Evolutionary conservation across 2,888 invertebrate genomes (phyloP).

Genomic region (Spodoptera picta): DNA sequence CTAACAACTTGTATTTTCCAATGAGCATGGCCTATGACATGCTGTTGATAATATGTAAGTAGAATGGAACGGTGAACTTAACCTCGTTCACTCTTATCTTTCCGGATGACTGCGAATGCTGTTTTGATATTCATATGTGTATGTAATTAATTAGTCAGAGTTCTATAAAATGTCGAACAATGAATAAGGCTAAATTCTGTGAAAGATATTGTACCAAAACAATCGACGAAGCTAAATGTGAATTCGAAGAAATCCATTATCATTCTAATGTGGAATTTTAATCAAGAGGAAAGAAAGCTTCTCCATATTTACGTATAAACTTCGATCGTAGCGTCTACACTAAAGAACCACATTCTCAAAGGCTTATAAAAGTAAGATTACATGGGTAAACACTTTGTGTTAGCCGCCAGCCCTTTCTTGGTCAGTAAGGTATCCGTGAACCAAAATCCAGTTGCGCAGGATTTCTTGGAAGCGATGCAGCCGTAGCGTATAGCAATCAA

Average conservation of each 20-base stretch:
- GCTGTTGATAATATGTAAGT: conserved; percentile 39
- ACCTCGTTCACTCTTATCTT: conserved; percentile 61
- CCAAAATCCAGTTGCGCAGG: conserved; percentile 66
- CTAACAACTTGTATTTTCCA: conserved; percentile 9
- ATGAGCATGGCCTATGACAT: conserved; percentile 48
- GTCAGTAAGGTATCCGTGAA: conserved; percentile 62
- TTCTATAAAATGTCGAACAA: conserved; percentile 27
- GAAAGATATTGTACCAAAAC: conserved; percentile 5
- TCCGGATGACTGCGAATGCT: conserved; percentile 49
- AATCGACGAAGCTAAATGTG: no score
- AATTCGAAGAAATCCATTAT: no score
- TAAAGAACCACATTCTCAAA: conserved; percentile 33
- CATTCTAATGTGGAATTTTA: no score
- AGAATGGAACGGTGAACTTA: conserved; percentile 59
- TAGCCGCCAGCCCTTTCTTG: conserved; percentile 62
- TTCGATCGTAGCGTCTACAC: background rate
- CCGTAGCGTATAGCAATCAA: conserved; percentile 43
- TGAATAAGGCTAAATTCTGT: conserved; percentile 20
- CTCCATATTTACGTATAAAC: background rate
- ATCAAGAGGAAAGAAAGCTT: no score
- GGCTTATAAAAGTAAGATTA: conserved; percentile 41
- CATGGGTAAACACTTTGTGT: conserved; percentile 48
- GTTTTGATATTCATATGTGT: conserved; percentile 13
- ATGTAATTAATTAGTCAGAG: conserved; percentile 17
- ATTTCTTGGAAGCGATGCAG: conserved; percentile 66